Evolutionary conservation across 92 coral and sea anemone genomes (phyloP), one percentile per base, ranked within the genome.

Genomic region (Umimayanthus chanpuru): DNA sequence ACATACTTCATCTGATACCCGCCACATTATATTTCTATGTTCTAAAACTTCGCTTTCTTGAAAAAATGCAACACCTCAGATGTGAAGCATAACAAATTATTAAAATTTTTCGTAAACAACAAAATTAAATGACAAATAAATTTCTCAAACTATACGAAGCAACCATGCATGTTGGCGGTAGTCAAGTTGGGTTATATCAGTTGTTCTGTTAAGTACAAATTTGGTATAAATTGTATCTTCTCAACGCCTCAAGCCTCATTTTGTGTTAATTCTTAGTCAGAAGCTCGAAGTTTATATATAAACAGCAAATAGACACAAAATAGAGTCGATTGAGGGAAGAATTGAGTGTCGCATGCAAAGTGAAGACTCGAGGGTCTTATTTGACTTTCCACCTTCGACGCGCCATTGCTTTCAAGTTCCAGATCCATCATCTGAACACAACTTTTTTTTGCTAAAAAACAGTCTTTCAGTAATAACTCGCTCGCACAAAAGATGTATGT

Each of bases 1-100:
- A 32, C 9, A 23, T 6, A 9, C 25, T 75, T 36, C 44, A 21
- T 20, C 4, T 43, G 25, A 75, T 75, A 9, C 41, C 36, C 10
- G 50, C 79, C 23, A 75, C 79, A n/a, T 38, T 43, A 20, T 9
- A 39, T 23, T 32, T 39, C 18, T 12, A 15, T 0, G 47, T n/a
- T 23, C 8, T 32, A 16, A 16, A 32, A 39, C 3, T 75, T 21
- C 26, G 26, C 30, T 75, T 39, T 23, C 29, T 5, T 39, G 79
- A 39, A 73, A 75, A 75, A 53, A 75, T 75, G 68, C 68, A 18
- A 61, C 21, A 75, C 79, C 79, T 39, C 47, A 23, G 20, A 39
- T 20, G 44, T 2, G 79, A 38, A 18, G 28, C 44, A 75, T 43
- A 75, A 21, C 39, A 75, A 75, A 75, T 75, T 75, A 75, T 38